Conservation (phyloP, 2,888 invertebrate genomes). For the Amiota communis region DNA sequence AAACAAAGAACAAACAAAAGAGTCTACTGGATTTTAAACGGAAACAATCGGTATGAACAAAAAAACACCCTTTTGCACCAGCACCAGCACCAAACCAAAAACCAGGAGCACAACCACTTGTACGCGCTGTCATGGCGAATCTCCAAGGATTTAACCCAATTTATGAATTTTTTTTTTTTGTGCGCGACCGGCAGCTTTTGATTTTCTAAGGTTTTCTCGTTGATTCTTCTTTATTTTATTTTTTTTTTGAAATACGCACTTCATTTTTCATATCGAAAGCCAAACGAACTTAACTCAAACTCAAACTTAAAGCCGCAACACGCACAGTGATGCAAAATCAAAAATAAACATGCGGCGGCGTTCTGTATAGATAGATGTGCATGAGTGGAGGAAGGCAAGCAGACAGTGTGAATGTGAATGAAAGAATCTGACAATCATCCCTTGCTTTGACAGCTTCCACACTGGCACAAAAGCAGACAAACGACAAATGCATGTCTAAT, state of each 20-base stretch:
- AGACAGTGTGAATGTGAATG: too few relatives aligned
- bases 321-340: too few relatives aligned
- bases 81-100: constrained; percentile 28
- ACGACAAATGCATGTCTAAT: constrained; percentile 21
- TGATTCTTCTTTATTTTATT: constrained; percentile 51
- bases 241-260: constrained; percentile 53
- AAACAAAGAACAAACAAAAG: too few relatives aligned
- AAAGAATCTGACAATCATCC: constrained; percentile 19
- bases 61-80: too few relatives aligned
- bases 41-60: too few relatives aligned
- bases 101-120: constrained; percentile 55
- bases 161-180: constrained; percentile 59
- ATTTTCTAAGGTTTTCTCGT: neutral
- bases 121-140: constrained; percentile 67
- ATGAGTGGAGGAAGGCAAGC: too few relatives aligned
- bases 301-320: too few relatives aligned
- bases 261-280: constrained; percentile 56
- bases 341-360: too few relatives aligned
- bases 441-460: neutral
- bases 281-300: neutral
- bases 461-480: constrained; percentile 19
- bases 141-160: constrained; percentile 70
- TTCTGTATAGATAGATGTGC: too few relatives aligned
- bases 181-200: neutral
- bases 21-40: too few relatives aligned